phyloP scores from a whole-genome alignment of 2,113 vertebrate genomes.

The Aramus guarauna region DNA sequence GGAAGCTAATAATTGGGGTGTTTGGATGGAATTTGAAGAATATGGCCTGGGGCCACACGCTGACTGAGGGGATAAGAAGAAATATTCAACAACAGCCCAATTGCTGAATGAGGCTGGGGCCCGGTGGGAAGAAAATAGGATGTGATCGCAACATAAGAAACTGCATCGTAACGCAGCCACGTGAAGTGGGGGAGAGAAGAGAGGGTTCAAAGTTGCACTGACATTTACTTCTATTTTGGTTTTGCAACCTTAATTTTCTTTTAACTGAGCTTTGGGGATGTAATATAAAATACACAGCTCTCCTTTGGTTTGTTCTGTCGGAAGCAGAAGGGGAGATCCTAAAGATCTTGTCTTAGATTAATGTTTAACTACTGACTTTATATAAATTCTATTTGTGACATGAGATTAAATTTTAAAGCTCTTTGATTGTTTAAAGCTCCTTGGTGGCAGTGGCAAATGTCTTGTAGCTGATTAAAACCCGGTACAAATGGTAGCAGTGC shows the following conservation, averaged over 20 bases:
- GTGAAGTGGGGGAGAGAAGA: neutral
- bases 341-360: neutral
- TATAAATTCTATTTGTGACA: neutral
- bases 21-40: constrained; percentile 59
- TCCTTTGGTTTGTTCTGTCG: neutral
- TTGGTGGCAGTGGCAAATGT: constrained; percentile 31
- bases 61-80: constrained; percentile 53
- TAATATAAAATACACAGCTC: neutral
- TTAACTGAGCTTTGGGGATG: neutral
- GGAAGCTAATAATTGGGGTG: constrained; percentile 43
- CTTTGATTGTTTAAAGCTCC: constrained; percentile 31
- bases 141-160: neutral
- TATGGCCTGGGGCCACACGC: neutral
- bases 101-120: neutral
- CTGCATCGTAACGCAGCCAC: neutral
- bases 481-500: neutral
- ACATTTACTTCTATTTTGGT: neutral
- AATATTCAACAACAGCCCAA: constrained; percentile 26
- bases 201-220: neutral
- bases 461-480: neutral
- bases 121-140: constrained; percentile 9
- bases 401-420: constrained; percentile 24
- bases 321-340: neutral
- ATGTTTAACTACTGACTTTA: neutral
- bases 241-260: neutral